A percentile compares a stretch with the other conserved stretches of the same genome.
Evolutionary conservation across 2,797 vertebrate species (phyloP).

Genomic region (Neosilurus hyrtlii): DNA sequence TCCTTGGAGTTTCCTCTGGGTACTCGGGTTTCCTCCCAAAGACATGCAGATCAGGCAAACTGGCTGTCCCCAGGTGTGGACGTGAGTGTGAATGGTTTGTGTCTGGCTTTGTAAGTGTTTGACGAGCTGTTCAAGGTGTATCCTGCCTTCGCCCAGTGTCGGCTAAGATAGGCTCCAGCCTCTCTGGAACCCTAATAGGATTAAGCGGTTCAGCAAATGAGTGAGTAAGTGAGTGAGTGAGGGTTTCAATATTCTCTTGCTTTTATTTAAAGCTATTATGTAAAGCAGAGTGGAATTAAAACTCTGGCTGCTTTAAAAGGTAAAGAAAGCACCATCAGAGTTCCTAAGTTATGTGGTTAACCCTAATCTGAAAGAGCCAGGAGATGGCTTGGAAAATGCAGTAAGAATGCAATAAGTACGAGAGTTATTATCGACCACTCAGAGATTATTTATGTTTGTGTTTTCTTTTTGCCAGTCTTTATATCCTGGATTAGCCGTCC

Average conservation of each 20-base stretch:
- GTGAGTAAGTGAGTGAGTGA: no score
- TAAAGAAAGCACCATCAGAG: slow-evolving; percentile 8
- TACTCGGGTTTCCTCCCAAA: no score
- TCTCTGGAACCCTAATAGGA: no score
- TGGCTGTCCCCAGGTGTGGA: no score
- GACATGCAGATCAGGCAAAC: no score
- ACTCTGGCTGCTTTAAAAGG: slow-evolving; percentile 23
- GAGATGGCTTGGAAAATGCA: slow-evolving; percentile 18
- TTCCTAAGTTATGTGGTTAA: slow-evolving; percentile 17
- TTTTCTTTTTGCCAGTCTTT: slow-evolving; percentile 65
- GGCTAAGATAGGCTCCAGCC: no score
- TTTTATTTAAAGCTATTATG: background rate
- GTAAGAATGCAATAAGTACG: slow-evolving; percentile 15
- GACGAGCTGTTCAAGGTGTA: no score
- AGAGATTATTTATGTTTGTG: slow-evolving; percentile 63
- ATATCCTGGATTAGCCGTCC: slow-evolving; percentile 62
- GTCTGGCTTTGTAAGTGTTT: no score
- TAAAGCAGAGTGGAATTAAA: slow-evolving; percentile 15
- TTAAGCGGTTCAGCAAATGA: no score
- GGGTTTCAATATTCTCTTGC: background rate
- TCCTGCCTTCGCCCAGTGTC: no score
- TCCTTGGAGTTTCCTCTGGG: no score
- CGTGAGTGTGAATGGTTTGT: no score
- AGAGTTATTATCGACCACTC: slow-evolving; percentile 34
- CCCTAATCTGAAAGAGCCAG: slow-evolving; percentile 25